These are phyloP conservation scores for Drosophila testacea DNA, from an alignment of 2,888 invertebrate species.

Conservation along the genomic window DNA sequence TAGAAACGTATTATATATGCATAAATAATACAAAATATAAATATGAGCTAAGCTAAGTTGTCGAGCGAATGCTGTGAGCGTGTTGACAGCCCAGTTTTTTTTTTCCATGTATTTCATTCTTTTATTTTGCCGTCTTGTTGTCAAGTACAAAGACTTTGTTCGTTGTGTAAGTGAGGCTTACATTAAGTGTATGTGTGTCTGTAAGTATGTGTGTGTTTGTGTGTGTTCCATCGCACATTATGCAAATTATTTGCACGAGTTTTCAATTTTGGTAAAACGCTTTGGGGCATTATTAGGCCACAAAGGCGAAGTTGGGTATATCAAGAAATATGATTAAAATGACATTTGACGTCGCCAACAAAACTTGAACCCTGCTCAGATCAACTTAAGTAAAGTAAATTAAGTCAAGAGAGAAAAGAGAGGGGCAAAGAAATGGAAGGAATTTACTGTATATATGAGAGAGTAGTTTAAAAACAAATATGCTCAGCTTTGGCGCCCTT, in stretches of 20 bases:
- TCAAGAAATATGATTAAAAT: constrained; percentile 75
- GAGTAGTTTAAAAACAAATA: constrained; percentile 56
- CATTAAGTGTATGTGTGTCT: constrained; percentile 5
- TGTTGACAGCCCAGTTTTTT: constrained; percentile 68
- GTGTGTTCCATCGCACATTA: constrained; percentile 53
- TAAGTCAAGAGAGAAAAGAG: constrained; percentile 44
- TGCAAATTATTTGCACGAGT: constrained; percentile 79
- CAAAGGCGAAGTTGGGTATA: constrained; percentile 55
- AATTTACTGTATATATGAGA: constrained; percentile 18
- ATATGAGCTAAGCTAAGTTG: constrained; percentile 63
- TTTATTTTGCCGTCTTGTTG: constrained; percentile 34
- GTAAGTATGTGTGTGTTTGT: constrained; percentile 9
- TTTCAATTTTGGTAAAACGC: constrained; percentile 78
- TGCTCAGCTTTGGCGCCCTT: constrained; percentile 42
- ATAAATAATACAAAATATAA: constrained; percentile 75
- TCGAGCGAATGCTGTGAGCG: constrained; percentile 47
- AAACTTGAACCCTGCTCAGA: constrained; percentile 44
- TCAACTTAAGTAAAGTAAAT: constrained; percentile 62
- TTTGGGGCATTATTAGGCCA: constrained; percentile 72
- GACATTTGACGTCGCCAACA: constrained; percentile 57
- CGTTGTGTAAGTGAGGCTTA: constrained; percentile 54
- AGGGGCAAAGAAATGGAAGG: background rate
- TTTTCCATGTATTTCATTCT: constrained; percentile 4
- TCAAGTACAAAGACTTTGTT: constrained; percentile 55
- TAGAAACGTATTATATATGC: constrained; percentile 59